These are phyloP conservation scores for Netelia inedita DNA, from an alignment of 2,888 invertebrate species.

Conservation along the genomic window DNA sequence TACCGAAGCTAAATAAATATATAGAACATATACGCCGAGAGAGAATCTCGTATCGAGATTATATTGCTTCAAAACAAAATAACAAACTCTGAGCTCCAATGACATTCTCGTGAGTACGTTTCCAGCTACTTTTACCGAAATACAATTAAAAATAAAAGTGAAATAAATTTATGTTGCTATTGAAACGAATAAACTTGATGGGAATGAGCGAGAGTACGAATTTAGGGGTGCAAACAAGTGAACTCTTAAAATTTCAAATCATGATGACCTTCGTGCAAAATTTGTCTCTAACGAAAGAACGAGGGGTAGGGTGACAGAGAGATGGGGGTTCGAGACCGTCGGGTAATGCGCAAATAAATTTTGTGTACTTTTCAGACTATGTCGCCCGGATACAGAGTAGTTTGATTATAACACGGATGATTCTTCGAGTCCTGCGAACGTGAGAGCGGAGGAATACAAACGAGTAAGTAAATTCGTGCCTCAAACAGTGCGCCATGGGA, in stretches of 20 bases:
- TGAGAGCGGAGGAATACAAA: too few relatives aligned
- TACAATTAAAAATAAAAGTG: constrained; percentile 14
- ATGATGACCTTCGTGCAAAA: neutral
- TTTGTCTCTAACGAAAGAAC: neutral
- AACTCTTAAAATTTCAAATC: neutral
- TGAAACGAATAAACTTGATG: neutral
- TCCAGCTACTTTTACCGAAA: neutral
- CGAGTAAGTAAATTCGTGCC: too few relatives aligned
- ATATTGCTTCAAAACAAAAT: constrained; percentile 9
- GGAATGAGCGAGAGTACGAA: neutral
- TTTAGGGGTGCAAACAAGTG: neutral
- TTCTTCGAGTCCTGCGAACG: too few relatives aligned
- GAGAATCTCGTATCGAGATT: constrained; percentile 14
- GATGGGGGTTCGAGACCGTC: too few relatives aligned
- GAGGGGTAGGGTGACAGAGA: neutral
- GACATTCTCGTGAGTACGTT: neutral
- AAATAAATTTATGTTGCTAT: neutral
- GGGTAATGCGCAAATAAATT: neutral
- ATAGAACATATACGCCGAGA: neutral
- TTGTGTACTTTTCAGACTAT: neutral
- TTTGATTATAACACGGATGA: too few relatives aligned
- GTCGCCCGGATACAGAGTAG: too few relatives aligned
- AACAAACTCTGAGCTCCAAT: neutral
- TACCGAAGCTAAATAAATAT: constrained; percentile 27
- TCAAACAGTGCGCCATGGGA: too few relatives aligned